Evolutionary conservation across 2,888 invertebrate species (phyloP), one percentile per base, ranked within the genome.

Genomic region (Apocheima hispidaria): DNA sequence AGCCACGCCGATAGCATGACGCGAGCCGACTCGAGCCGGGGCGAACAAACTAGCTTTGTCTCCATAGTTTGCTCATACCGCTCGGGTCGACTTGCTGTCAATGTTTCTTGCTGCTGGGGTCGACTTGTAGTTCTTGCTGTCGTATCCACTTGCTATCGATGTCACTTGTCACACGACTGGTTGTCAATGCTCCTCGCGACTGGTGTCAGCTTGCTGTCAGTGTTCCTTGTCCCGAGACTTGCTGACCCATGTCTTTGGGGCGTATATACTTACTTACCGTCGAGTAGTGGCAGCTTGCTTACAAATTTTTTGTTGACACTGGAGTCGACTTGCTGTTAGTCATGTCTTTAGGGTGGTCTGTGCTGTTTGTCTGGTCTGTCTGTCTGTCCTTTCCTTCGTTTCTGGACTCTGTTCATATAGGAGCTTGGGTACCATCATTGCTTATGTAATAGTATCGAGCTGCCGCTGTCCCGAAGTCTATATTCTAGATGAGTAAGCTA

Each of bases 1-100:
- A 21, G 41, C 12, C 40, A 21, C 20, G 78, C 75, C 66, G 75
- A 51, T 40, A 76, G 70, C 40, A 72, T 87, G 88, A 83, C 84
- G 78, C 79, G 72, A 79, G 76, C 78, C 91, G 89, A 93, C 93
- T 88, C 93, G 93, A 93, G 92, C 90, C 92, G 92, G 92, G 93
- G 93, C 93, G 93, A 93, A 93, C 93, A 93, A 93, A 93, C 93
- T 93, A 86, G 80, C 77, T 62, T 68, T 73, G 68, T 74, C 64
- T 72, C 52, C 74, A 88, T 84, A 93, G 93, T 92, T 92, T 93
- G 93, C 86, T 90, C 93, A 91, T 82, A 81, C 93, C 92, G 93
- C 92, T 93, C 93, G 92, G 93, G 93, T 92, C 81, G 86, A 81
- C 86, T 74, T 71, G 78, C 80, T 73, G 75, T 77, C 86, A 84